Evolutionary conservation across 2,797 vertebrate genomes (phyloP).

Genomic region (Pantherophis alleghaniensis): DNA sequence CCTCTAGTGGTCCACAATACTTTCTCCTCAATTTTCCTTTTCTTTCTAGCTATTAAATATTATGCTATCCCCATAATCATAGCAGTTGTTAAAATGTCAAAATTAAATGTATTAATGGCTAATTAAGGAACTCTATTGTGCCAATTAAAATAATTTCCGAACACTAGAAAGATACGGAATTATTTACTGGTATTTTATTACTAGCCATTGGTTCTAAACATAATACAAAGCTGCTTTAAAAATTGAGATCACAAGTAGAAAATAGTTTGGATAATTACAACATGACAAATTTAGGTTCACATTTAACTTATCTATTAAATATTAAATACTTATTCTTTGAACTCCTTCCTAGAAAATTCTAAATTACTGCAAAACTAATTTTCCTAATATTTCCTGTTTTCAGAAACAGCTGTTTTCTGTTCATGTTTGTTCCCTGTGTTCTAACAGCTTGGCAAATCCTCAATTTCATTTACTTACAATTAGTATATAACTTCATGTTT

Average conservation of each 20-base stretch:
- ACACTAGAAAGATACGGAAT: background rate
- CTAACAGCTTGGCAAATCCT: background rate
- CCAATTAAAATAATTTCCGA: background rate
- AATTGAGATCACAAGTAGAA: background rate
- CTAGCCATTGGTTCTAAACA: background rate
- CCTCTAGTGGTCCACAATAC: slow-evolving; percentile 14
- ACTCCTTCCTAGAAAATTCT: background rate
- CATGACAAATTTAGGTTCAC: background rate
- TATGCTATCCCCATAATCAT: background rate
- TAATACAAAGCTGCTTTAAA: background rate
- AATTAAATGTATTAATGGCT: background rate
- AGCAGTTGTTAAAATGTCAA: background rate
- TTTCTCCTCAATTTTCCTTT: background rate
- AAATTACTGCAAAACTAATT: background rate
- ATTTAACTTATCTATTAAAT: background rate
- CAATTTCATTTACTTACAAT: background rate
- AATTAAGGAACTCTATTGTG: background rate
- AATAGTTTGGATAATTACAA: background rate
- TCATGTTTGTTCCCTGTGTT: background rate
- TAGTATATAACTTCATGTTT: background rate
- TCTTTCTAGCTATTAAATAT: background rate
- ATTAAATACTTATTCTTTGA: background rate
- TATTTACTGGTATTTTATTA: background rate
- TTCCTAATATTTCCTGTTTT: background rate
- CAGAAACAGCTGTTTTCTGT: background rate